phyloP scores from a whole-genome alignment of 2,888 invertebrate species.

The Melanchra persicariae region DNA sequence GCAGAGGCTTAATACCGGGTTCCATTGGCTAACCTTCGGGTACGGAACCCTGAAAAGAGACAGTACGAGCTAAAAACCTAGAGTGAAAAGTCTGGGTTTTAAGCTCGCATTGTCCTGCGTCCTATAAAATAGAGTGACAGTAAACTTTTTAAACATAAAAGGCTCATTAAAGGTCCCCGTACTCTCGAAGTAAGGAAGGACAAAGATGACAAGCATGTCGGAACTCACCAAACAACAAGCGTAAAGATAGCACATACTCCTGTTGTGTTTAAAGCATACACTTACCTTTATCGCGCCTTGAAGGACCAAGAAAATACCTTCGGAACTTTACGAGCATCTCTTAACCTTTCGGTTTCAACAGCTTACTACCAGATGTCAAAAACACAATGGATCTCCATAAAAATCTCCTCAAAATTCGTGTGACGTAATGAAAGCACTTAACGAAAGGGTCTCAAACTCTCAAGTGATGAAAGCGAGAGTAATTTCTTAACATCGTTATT shows the following conservation, averaged over 20 bases:
- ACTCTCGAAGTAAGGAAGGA: neutral
- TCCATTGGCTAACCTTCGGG: too few species aligned
- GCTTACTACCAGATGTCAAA: constrained; percentile 54
- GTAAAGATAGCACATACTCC: constrained; percentile 38
- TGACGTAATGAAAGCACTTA: constrained; percentile 59
- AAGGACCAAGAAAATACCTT: constrained; percentile 36
- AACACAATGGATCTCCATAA: constrained; percentile 57
- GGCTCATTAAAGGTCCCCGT: neutral
- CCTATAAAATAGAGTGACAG: neutral
- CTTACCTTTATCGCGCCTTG: constrained; percentile 46
- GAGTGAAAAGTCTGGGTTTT: neutral
- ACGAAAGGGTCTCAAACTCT: constrained; percentile 58
- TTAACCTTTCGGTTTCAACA: constrained; percentile 50
- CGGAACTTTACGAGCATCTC: constrained; percentile 41
- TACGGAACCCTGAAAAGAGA: neutral
- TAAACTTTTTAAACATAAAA: neutral
- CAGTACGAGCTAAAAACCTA: neutral
- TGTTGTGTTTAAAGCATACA: constrained; percentile 27
- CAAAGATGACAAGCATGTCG: constrained; percentile 29
- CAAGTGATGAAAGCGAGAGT: constrained; percentile 62
- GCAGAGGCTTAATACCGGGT: too few species aligned
- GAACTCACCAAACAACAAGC: constrained; percentile 37
- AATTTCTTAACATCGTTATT: constrained; percentile 71
- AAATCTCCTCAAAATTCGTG: constrained; percentile 49
- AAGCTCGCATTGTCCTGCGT: neutral